Conservation (phyloP, 2,888 invertebrate species). For the Plebejus argus region DNA sequence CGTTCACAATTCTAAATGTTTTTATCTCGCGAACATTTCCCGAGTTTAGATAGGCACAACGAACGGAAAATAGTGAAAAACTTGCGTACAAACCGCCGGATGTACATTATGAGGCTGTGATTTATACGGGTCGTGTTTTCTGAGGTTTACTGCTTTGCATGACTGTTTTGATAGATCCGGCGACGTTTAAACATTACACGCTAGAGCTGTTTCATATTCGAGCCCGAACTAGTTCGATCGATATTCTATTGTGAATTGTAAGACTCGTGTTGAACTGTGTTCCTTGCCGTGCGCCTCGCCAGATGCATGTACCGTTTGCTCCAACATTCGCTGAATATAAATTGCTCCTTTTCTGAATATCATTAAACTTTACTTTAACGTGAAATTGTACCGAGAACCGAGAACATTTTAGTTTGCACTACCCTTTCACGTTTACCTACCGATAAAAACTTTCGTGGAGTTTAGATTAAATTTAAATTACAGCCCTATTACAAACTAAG, state of each 20-base stretch:
- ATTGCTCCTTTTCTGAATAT: slow-evolving; percentile 19
- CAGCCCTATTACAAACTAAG: not conserved
- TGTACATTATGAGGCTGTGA: not conserved
- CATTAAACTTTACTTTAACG: slow-evolving; percentile 12
- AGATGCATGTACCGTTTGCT: slow-evolving; percentile 20
- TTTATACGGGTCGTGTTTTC: slow-evolving; percentile 8
- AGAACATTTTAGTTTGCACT: slow-evolving; percentile 5
- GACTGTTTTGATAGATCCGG: not conserved
- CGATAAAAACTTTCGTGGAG: not conserved
- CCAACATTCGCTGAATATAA: slow-evolving; percentile 26
- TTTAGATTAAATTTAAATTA: slow-evolving; percentile 1
- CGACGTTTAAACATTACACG: not conserved
- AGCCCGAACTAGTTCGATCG: not conserved
- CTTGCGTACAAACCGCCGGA: not conserved
- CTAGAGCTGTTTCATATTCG: not conserved
- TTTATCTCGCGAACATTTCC: slow-evolving; percentile 9
- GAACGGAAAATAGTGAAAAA: slow-evolving; percentile 8
- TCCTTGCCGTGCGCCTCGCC: not conserved
- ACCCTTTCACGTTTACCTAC: slow-evolving; percentile 3
- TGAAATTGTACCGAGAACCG: slow-evolving; percentile 11
- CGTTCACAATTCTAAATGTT: not conserved
- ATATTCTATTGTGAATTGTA: not conserved
- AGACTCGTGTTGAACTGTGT: not conserved
- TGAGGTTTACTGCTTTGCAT: slow-evolving; percentile 5
- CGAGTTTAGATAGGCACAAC: not conserved